These are phyloP conservation scores for Copidosoma floridanum DNA, from an alignment of 1,140 invertebrate genomes.

Conservation along the genomic window DNA sequence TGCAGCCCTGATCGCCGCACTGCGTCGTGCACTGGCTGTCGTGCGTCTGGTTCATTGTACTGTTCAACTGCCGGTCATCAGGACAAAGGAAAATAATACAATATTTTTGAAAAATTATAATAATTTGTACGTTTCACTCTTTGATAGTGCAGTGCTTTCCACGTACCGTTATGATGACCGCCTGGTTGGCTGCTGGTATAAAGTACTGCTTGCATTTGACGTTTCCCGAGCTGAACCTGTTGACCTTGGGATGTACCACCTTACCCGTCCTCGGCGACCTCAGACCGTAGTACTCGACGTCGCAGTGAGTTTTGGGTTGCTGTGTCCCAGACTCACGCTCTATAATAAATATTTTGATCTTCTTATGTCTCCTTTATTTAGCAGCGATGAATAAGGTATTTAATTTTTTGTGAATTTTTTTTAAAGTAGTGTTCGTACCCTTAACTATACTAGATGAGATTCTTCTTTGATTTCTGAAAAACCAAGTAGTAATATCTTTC, in stretches of 20 bases:
- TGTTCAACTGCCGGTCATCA: constrained; percentile 46
- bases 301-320: constrained; percentile 70
- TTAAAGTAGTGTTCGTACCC: too few relatives aligned
- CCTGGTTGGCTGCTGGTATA: constrained; percentile 70
- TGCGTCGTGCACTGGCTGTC: constrained; percentile 64
- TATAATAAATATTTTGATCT: too few relatives aligned
- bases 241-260: constrained; percentile 65
- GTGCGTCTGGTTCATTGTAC: constrained; percentile 45
- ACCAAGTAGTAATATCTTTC: too few relatives aligned
- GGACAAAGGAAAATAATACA: too few relatives aligned
- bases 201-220: constrained; percentile 71
- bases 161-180: constrained; percentile 67
- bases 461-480: too few relatives aligned
- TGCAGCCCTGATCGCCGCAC: constrained; percentile 73
- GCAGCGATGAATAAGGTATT: too few relatives aligned
- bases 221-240: constrained; percentile 66
- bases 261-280: constrained; percentile 64
- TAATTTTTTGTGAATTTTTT: too few relatives aligned
- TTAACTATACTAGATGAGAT: too few relatives aligned
- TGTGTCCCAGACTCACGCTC: constrained; percentile 72
- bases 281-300: constrained; percentile 71
- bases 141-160: too few relatives aligned
- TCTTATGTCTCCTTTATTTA: too few relatives aligned
- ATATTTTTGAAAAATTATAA: too few relatives aligned
- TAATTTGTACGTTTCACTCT: too few relatives aligned